A percentile compares a stretch with the other conserved stretches of the same genome.
These are phyloP conservation scores for Drosophila micromelanica DNA, from an alignment of 1,140 invertebrate species.

Conservation along the genomic window DNA sequence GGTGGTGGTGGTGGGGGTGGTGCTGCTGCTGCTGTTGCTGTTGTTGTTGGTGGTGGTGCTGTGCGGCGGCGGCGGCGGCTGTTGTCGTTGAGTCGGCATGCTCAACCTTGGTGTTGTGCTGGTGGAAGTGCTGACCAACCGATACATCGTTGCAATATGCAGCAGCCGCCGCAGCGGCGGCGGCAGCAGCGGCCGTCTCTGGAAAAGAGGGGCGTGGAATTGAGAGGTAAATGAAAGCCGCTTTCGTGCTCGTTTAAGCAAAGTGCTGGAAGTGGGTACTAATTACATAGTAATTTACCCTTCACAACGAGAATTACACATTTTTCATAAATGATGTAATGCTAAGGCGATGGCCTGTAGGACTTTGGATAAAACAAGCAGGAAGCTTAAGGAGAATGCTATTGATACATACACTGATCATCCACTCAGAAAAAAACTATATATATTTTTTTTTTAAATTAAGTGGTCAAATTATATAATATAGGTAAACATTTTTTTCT, in stretches of 20 bases:
- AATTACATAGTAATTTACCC: slow-evolving; percentile 52
- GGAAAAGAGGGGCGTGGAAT: slow-evolving; percentile 39
- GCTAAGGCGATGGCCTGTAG: no score
- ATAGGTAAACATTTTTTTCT: no score
- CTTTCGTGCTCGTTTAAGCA: slow-evolving; percentile 67
- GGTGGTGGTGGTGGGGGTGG: slow-evolving; percentile 54
- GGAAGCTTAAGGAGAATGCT: neutral
- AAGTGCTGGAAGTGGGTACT: slow-evolving; percentile 29
- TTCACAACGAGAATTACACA: neutral
- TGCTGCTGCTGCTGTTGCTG: slow-evolving; percentile 51
- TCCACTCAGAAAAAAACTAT: no score
- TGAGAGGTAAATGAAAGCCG: slow-evolving; percentile 57
- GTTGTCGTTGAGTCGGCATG: slow-evolving; percentile 76
- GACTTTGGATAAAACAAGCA: no score
- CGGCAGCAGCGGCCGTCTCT: slow-evolving; percentile 57
- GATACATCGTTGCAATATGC: slow-evolving; percentile 72
- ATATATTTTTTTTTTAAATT: no score
- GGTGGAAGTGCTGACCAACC: slow-evolving; percentile 68
- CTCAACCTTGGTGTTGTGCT: slow-evolving; percentile 75
- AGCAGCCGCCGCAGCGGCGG: slow-evolving; percentile 59
- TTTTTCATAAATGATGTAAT: neutral
- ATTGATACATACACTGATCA: no score
- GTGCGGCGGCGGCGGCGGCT: slow-evolving; percentile 45
- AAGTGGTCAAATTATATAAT: no score
- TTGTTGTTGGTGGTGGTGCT: slow-evolving; percentile 58